Evolutionary conservation across 2,888 invertebrate genomes (phyloP).

Genomic region (Lathronympha strigana): DNA sequence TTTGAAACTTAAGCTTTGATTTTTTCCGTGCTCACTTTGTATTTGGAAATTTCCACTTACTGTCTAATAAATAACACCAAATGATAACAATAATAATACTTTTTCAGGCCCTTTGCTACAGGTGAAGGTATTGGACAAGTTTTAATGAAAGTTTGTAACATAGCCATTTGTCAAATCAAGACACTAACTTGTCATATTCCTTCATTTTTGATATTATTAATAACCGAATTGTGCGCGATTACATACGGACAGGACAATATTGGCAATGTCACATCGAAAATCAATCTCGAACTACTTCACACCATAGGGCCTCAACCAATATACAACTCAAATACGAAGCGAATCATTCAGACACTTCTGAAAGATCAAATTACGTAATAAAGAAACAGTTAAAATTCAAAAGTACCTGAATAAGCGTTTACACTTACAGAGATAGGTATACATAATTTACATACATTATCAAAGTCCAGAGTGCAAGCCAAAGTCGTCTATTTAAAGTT

Average conservation of each 20-base stretch:
- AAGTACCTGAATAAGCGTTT: slow-evolving; percentile 47
- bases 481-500: slow-evolving; percentile 26
- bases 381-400: slow-evolving; percentile 10
- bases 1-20: neutral
- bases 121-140: neutral
- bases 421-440: neutral
- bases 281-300: neutral
- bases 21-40: neutral
- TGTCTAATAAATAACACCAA: neutral
- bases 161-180: neutral
- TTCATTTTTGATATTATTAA: too few species aligned
- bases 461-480: slow-evolving; percentile 39
- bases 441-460: slow-evolving; percentile 29
- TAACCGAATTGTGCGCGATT: too few species aligned
- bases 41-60: neutral
- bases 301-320: neutral
- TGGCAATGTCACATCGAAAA: neutral
- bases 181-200: too few species aligned
- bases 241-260: neutral
- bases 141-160: neutral
- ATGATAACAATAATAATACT: slow-evolving; percentile 16
- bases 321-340: slow-evolving; percentile 36
- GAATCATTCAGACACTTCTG: slow-evolving; percentile 47
- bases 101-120: neutral
- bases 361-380: slow-evolving; percentile 14